A percentile compares a stretch with the other conserved stretches of the same genome.
Evolutionary conservation across 2,113 vertebrate genomes (phyloP).

Genomic region (Peromyscus polionotus): DNA sequence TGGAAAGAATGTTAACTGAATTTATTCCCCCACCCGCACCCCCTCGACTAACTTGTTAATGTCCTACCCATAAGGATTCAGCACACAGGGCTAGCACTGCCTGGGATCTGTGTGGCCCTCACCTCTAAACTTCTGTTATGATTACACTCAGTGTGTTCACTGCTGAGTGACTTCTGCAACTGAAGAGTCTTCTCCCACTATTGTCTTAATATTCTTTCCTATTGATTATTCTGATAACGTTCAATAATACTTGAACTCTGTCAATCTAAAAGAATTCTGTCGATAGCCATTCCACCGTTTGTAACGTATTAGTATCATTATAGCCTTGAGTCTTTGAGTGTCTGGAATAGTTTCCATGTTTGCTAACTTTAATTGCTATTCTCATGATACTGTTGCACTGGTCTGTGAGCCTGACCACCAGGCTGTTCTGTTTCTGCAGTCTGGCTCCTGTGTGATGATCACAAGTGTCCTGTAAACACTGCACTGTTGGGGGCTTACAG

Average conservation of each 20-base stretch:
- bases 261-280: not conserved
- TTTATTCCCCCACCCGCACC: not conserved
- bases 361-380: not conserved
- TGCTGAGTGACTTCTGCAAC: not conserved
- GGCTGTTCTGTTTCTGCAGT: not conserved
- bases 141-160: not conserved
- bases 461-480: not conserved
- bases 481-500: too few species aligned
- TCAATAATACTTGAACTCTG: slow-evolving; percentile 10
- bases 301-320: not conserved
- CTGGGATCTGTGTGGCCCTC: not conserved
- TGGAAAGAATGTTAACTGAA: not conserved
- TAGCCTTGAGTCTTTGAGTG: not conserved
- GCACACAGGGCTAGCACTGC: not conserved
- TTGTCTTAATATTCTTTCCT: not conserved
- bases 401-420: not conserved
- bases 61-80: not conserved
- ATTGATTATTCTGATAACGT: not conserved
- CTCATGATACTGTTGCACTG: not conserved
- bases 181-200: not conserved
- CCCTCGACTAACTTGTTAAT: not conserved
- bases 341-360: not conserved
- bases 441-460: not conserved
- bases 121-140: not conserved
- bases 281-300: not conserved